Evolutionary conservation across 1,140 invertebrate species (phyloP), one percentile per base, ranked within the genome.

Genomic region (Sarcophaga peregrina): DNA sequence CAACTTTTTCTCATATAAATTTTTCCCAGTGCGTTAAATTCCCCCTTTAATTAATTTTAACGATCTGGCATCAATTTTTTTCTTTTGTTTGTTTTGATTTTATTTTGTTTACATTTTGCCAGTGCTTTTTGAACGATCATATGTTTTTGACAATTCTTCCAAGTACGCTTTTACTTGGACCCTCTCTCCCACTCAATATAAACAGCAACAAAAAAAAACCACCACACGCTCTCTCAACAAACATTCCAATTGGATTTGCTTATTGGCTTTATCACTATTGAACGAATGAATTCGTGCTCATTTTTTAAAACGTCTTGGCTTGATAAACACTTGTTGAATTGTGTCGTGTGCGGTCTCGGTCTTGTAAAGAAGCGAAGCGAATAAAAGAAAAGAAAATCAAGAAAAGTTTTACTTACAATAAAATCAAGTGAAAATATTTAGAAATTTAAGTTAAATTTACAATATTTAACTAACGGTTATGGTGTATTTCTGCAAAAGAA

Each of bases 71-170:
- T 68, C 17, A 20, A n/a, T 8, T 68, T 25, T 7, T 20, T 68
- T 68, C 6, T n/a, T 20, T 58, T 58, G 13, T n/a, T 58, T 58
- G 62, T 25, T 68, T 68, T 68, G 62, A 20, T 68, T 68, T 20
- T n/a, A 68, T 68, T 68, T 68, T 68, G 62, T 68, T 68, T 68
- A 68, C 62, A 68, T 68, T 68, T 68, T 15, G 6, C 54, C 15
- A 3, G 54, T 13, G 13, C 13, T n/a, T 37, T 2, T 37, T 37
- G n/a, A 20, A 50, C 8, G 81, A 82, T 82, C 81, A 82, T 82
- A 58, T 82, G 81, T 82, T 82, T 82, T 75, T 82, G 81, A 82
- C 81, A 74, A 8, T 82, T 82, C 20, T 8, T 8, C 20, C 9
- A 11, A 8, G 10, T 17, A 46, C 74, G 5, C 17, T 68, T 20